These are phyloP conservation scores for Sycophaga agraensis DNA, from an alignment of 1,140 invertebrate species.

Conservation along the genomic window DNA sequence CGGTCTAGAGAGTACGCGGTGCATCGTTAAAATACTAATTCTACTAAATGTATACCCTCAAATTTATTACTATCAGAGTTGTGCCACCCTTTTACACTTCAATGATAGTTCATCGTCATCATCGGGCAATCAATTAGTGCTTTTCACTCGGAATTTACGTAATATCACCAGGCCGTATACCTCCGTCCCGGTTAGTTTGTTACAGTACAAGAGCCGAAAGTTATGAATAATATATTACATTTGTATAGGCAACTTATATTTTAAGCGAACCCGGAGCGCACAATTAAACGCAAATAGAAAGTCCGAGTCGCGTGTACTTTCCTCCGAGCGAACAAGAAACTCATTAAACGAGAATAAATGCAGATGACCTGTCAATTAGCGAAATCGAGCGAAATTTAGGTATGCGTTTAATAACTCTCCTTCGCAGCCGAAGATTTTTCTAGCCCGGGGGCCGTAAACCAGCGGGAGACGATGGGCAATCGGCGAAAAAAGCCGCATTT, in stretches of 20 bases:
- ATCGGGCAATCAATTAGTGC: slow-evolving; percentile 18
- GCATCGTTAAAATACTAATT: slow-evolving; percentile 32
- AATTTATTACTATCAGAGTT: slow-evolving; percentile 16
- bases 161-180: not conserved
- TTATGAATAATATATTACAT: slow-evolving; percentile 15
- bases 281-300: slow-evolving; percentile 10
- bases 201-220: not conserved
- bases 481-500: too few relatives aligned
- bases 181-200: too few relatives aligned
- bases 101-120: slow-evolving; percentile 12
- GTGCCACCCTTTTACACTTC: not conserved
- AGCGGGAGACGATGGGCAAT: too few relatives aligned
- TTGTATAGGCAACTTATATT: not conserved
- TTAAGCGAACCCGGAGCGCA: not conserved
- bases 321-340: too few relatives aligned
- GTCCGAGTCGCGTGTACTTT: too few relatives aligned
- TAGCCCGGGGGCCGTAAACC: too few relatives aligned
- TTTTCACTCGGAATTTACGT: slow-evolving; percentile 11
- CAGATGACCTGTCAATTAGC: too few relatives aligned
- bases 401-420: too few relatives aligned
- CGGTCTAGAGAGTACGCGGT: too few relatives aligned
- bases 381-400: too few relatives aligned
- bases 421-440: too few relatives aligned
- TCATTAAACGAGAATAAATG: too few relatives aligned
- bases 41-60: slow-evolving; percentile 14